Base-by-base conservation (phyloP, 2,113 vertebrate species). In the Panthera leo region DNA sequence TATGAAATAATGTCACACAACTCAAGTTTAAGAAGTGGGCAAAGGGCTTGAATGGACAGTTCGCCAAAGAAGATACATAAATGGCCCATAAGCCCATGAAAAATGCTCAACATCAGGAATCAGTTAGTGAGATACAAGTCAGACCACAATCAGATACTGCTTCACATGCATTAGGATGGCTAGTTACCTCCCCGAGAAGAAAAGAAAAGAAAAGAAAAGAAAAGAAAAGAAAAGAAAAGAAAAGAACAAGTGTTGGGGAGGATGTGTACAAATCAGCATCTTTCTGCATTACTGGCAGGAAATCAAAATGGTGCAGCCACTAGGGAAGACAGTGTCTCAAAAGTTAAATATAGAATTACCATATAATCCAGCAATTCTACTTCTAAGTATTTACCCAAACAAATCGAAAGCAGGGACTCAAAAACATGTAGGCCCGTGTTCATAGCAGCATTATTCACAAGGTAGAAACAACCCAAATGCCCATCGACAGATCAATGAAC, bases 351-450 rank as follows among this genome's bases (percentile, higher is more conserved):
- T 3, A n/a, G 34, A 86, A 65, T 45, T 34, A 61, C 23, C 29
- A 13, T 7, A 6, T 12, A 21, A 76, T 8, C 23, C 25, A 75
- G 29, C 6, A 75, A 78, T 45, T 34, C 65, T 39, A 53, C 61
- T 45, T 93, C 45, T 75, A 29, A 85, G n/a, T 19, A 5, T 13
- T 34, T 0, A 36, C 7, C 9, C 10, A 55, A 55, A 23, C 23
- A 55, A n/a, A 67, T 25, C 5, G 3, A 80, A 89, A 58, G 27
- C 9, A 42, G 2, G 1, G 16, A 76, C 7, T 42, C 48, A 82
- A 71, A 82, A 1, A 4, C 1, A 13, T 11, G n/a, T 15, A 36
- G 3, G 10, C 23, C 39, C 7, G 5, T 11, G 34, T n/a, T 27
- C 79, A 78, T 1, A 25, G 14, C 45, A 70, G 55, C 18, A 12